Conservation (phyloP, 2,113 vertebrate genomes). For the Mobula hypostoma region DNA sequence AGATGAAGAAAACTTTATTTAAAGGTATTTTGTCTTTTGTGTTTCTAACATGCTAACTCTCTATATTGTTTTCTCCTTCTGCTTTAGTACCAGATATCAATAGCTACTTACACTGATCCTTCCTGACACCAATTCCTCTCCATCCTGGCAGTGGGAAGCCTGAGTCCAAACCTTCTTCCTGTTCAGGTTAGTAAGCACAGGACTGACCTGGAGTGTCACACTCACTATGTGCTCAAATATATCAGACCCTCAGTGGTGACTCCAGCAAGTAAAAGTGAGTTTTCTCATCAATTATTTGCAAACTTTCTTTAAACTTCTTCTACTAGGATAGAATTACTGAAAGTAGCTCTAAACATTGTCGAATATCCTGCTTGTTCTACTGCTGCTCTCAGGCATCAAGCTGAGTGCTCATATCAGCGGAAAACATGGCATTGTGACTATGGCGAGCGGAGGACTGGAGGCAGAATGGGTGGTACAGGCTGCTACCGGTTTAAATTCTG, state of each 20-base stretch:
- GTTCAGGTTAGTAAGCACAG: neutral
- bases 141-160: neutral
- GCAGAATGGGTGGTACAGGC: neutral
- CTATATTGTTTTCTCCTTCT: neutral
- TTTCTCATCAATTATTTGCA: neutral
- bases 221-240: neutral
- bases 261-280: neutral
- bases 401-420: neutral
- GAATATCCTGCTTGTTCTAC: neutral
- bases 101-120: neutral
- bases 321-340: neutral
- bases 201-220: neutral
- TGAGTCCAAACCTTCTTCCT: neutral
- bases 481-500: neutral
- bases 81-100: neutral
- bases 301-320: neutral
- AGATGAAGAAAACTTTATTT: neutral
- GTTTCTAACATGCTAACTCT: neutral
- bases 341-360: neutral
- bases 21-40: neutral
- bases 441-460: neutral
- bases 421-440: neutral
- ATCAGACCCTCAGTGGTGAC: neutral
- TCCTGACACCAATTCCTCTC: neutral
- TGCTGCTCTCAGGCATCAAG: neutral